Conservation (phyloP, 2,113 vertebrate genomes). For the Phylloscopus whistleri region DNA sequence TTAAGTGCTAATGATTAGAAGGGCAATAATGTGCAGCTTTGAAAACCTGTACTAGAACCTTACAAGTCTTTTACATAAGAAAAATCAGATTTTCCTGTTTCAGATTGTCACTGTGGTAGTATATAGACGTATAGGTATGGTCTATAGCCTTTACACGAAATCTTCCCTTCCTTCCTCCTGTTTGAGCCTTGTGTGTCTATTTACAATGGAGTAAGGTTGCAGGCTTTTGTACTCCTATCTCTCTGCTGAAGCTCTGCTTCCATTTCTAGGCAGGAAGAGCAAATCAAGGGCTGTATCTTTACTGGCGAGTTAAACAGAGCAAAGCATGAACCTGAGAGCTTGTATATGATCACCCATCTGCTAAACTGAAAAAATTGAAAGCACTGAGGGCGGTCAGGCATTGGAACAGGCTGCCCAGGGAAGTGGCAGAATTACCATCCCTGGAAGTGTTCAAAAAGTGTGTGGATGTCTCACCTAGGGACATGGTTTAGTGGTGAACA, state of each 20-base stretch:
- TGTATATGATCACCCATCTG: not conserved
- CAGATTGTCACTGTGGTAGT: not conserved
- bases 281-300: not conserved
- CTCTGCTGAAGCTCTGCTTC: not conserved
- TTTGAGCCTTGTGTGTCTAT: not conserved
- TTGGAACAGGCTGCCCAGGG: not conserved
- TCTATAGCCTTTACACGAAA: not conserved
- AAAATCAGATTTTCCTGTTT: not conserved
- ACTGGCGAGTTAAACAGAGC: not conserved
- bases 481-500: not conserved
- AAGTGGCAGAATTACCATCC: not conserved
- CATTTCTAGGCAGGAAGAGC: not conserved
- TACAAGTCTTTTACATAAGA: not conserved
- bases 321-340: not conserved
- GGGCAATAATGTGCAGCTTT: not conserved
- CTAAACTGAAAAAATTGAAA: not conserved
- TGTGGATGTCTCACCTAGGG: not conserved
- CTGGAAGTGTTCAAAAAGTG: not conserved
- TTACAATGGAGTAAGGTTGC: not conserved
- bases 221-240: not conserved
- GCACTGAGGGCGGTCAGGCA: not conserved
- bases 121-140: not conserved
- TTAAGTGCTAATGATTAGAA: not conserved
- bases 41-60: not conserved
- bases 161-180: not conserved